Conservation (phyloP, 2,888 invertebrate genomes). For the Julus scanicus region DNA sequence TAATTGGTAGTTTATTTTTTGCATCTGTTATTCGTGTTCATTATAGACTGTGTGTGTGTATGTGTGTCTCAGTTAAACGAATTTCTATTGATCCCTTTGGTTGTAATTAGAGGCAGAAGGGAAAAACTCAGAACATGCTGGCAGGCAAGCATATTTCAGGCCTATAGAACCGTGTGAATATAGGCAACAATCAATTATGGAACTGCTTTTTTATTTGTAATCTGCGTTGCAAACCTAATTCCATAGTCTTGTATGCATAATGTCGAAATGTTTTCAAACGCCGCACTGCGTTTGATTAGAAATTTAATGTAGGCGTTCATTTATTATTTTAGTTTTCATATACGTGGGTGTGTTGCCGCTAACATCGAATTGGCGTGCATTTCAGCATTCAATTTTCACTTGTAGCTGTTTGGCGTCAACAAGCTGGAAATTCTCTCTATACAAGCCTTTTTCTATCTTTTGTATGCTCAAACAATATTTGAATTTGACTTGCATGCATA, state of each 20-base stretch:
- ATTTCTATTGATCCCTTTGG: constrained; percentile 50
- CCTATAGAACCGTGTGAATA: not conserved
- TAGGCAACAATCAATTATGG: constrained; percentile 40
- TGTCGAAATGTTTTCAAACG: constrained; percentile 23
- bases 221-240: constrained; percentile 28
- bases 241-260: constrained; percentile 40
- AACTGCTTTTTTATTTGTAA: constrained; percentile 42
- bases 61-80: constrained; percentile 45
- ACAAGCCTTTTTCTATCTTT: not conserved
- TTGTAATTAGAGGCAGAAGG: constrained; percentile 51
- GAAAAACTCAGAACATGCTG: not conserved
- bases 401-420: not conserved
- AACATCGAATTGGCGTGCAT: not conserved
- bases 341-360: not conserved
- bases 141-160: not conserved
- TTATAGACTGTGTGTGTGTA: constrained; percentile 31
- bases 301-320: constrained; percentile 47
- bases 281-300: constrained; percentile 26
- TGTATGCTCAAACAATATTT: too few relatives aligned
- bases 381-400: not conserved
- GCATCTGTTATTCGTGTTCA: constrained; percentile 51
- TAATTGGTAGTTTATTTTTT: constrained; percentile 50
- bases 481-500: too few relatives aligned
- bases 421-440: not conserved
- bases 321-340: constrained; percentile 35